Base-by-base conservation (phyloP, 2,888 invertebrate genomes). In the Morinoia aosen region DNA sequence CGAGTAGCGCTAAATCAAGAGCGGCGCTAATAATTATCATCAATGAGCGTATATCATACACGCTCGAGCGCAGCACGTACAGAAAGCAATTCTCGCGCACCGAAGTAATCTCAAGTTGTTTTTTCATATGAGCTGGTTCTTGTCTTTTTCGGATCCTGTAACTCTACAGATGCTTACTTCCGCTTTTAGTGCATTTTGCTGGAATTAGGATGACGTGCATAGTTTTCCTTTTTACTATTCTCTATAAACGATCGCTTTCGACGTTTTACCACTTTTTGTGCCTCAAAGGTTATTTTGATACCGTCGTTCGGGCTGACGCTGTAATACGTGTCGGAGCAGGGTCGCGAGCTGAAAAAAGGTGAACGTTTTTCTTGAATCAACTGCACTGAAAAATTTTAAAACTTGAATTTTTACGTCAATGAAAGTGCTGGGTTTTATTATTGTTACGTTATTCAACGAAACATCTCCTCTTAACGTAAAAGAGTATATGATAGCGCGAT, bases 31-130 rank as follows among this genome's bases (percentile, higher is more conserved):
- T 90, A 90, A 90, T 90, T 90, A 90, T 48, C 39, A 39, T 90
- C 90, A 90, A 90, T 90, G 90, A 90, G 90, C 90, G 90, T 90
- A 90, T 16, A 90, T 90, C 90, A 90, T 39, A 90, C 90, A 48
- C 90, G 90, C 40, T 90, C 40, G 40, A 90, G 48, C 90, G 90
- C 90, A 48, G 19, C 90, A 48, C 90, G 39, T 40, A 40, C 40
- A 90, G 90, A 11, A 90, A 90, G 90, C 39, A 90, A 90, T 10
- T 90, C 90, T 40, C 90, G 48, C 90, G 90, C 48, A 90, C 90
- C 12, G 48, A 14, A 1, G 90, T 39, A 64, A 64, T 64, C 25
- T 40, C 39, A 8, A 12, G 40, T 10, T 40, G 0, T 33, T 33
- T 76, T 25, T 76, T 16, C 76, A 25, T 76, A 10, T 2, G 33